Evolutionary conservation across 2,113 vertebrate species (phyloP).

Genomic region (Herpailurus yagouaroundi): DNA sequence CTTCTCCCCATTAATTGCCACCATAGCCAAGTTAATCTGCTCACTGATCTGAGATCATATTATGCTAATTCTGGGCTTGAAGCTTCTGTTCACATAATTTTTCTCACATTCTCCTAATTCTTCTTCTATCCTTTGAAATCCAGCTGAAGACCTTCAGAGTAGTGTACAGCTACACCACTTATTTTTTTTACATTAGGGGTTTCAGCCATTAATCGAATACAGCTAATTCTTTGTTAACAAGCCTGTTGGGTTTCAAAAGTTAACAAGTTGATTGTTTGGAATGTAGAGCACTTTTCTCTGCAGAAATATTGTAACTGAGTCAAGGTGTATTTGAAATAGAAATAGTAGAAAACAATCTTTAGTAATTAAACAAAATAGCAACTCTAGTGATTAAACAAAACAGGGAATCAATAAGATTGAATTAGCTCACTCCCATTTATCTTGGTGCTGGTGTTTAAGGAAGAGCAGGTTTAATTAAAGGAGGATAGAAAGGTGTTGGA

Average conservation of each 20-base stretch:
- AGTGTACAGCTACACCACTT: not conserved
- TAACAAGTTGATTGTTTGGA: constrained; percentile 30
- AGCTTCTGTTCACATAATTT: not conserved
- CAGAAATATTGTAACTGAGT: constrained; percentile 58
- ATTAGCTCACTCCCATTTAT: constrained; percentile 55
- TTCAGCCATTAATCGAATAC: not conserved
- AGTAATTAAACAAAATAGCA: constrained; percentile 59
- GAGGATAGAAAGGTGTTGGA: not conserved
- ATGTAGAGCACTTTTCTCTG: constrained; percentile 33
- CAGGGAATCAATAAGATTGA: constrained; percentile 58
- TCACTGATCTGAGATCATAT: not conserved
- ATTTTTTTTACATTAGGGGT: not conserved
- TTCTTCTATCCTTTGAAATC: not conserved
- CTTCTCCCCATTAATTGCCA: not conserved
- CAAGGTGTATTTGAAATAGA: constrained; percentile 40
- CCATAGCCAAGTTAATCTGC: not conserved
- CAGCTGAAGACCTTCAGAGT: not conserved
- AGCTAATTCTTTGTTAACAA: not conserved
- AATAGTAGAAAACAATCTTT: constrained; percentile 39
- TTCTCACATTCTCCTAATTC: not conserved
- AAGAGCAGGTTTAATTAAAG: constrained; percentile 67
- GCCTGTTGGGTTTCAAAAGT: constrained; percentile 14
- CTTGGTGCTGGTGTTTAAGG: constrained; percentile 62
- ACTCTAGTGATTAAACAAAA: constrained; percentile 55
- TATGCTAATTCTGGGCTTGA: not conserved